Evolutionary conservation across 2,797 vertebrate species (phyloP).

Genomic region (Characodon lateralis): DNA sequence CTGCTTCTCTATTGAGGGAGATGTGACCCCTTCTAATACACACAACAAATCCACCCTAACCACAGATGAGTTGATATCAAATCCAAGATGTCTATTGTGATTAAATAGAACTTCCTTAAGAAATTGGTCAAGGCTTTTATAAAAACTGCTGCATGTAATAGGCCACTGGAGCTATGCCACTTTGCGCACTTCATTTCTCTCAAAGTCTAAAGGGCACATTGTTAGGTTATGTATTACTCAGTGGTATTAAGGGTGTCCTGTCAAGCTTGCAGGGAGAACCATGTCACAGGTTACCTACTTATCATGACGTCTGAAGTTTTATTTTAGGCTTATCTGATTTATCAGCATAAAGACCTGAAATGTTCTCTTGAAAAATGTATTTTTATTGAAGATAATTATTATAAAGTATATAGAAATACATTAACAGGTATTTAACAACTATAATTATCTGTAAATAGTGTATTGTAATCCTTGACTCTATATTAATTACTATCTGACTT

Average conservation of each 20-base stretch:
- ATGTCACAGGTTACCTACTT: background rate
- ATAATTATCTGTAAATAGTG: background rate
- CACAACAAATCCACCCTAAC: slow-evolving; percentile 11
- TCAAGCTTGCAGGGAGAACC: slow-evolving; percentile 3
- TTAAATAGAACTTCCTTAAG: slow-evolving; percentile 29
- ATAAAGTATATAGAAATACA: background rate
- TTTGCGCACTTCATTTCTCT: slow-evolving; percentile 25
- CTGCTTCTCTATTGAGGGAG: background rate
- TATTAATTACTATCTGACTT: background rate
- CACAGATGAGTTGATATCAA: background rate
- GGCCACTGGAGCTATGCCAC: background rate
- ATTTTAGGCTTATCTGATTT: background rate
- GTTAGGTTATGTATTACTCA: slow-evolving; percentile 43
- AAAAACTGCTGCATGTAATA: background rate
- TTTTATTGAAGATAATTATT: background rate
- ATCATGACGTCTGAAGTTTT: background rate
- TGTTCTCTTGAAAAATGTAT: background rate
- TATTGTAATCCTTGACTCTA: background rate
- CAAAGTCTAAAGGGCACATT: slow-evolving; percentile 49
- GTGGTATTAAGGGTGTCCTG: background rate
- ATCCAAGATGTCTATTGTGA: background rate
- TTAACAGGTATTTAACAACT: background rate
- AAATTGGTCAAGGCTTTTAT: background rate
- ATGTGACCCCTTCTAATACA: background rate
- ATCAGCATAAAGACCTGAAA: background rate